phyloP scores from a whole-genome alignment of 2,888 invertebrate genomes.

The Caradrina clavipalpis region DNA sequence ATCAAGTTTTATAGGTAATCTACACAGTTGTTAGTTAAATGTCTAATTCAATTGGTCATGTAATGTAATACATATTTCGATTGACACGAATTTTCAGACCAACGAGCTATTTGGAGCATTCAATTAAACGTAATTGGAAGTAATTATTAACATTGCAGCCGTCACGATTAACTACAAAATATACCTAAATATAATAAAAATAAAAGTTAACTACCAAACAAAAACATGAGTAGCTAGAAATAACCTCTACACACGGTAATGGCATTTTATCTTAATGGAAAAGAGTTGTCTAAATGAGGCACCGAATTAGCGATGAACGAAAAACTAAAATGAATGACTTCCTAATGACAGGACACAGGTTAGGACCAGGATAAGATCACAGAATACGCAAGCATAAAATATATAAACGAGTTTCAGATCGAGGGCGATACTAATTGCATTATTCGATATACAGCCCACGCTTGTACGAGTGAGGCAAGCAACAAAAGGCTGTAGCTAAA shows the following conservation, averaged over 20 bases:
- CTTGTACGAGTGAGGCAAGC: conserved; percentile 50
- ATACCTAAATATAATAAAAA: conserved; percentile 11
- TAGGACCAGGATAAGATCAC: conserved; percentile 13
- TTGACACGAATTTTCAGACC: conserved; percentile 25
- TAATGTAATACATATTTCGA: conserved; percentile 13
- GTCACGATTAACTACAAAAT: conserved; percentile 29
- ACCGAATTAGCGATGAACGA: conserved; percentile 17
- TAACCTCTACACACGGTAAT: conserved; percentile 9
- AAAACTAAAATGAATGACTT: conserved; percentile 22
- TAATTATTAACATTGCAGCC: conserved; percentile 62
- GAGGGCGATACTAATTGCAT: conserved; percentile 60
- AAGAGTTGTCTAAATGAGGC: conserved; percentile 5
- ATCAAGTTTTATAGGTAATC: conserved; percentile 17
- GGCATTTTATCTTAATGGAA: conserved; percentile 40
- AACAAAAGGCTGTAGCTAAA: conserved; percentile 59
- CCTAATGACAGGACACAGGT: conserved; percentile 22
- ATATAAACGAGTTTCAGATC: conserved; percentile 51
- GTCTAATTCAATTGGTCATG: conserved; percentile 19
- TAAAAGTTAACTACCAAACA: conserved; percentile 9
- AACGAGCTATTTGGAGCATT: conserved; percentile 44
- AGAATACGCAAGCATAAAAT: conserved; percentile 19
- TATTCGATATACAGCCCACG: conserved; percentile 63
- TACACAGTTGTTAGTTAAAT: neutral
- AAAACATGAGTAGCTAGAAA: conserved; percentile 1
- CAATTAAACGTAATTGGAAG: conserved; percentile 67